These are phyloP conservation scores for Ceratitis capitata DNA, from an alignment of 1,140 invertebrate genomes.

Conservation along the genomic window DNA sequence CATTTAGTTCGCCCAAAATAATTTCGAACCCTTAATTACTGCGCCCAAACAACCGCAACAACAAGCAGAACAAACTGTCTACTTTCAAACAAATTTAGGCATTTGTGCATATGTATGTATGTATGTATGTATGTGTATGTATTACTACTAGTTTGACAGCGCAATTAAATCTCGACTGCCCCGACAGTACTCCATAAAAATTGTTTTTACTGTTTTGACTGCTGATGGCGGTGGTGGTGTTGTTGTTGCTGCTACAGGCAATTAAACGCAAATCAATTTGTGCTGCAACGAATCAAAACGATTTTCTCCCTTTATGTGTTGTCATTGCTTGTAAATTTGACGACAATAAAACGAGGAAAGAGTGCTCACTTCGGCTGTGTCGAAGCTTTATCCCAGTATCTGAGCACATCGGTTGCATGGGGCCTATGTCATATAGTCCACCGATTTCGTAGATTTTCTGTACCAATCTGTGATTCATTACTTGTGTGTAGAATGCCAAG, in stretches of 20 bases:
- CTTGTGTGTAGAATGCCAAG: too few relatives aligned
- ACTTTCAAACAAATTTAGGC: neutral
- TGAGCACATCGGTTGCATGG: too few relatives aligned
- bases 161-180: slow-evolving; percentile 20
- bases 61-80: neutral
- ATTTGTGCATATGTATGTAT: neutral
- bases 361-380: too few relatives aligned
- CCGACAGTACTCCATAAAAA: neutral
- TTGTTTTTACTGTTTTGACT: too few relatives aligned
- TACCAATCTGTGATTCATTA: too few relatives aligned
- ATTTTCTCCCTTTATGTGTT: neutral
- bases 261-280: slow-evolving; percentile 37
- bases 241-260: slow-evolving; percentile 24
- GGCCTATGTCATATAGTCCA: too few relatives aligned
- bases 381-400: too few relatives aligned
- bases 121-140: neutral
- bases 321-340: neutral
- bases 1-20: neutral
- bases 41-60: slow-evolving; percentile 1
- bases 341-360: neutral
- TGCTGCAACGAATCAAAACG: slow-evolving; percentile 25
- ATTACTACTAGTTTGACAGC: neutral
- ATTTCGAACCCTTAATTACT: slow-evolving; percentile 9
- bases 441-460: too few relatives aligned
- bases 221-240: neutral